Evolutionary conservation across 2,888 invertebrate species (phyloP).

Genomic region (Myopa testacea): DNA sequence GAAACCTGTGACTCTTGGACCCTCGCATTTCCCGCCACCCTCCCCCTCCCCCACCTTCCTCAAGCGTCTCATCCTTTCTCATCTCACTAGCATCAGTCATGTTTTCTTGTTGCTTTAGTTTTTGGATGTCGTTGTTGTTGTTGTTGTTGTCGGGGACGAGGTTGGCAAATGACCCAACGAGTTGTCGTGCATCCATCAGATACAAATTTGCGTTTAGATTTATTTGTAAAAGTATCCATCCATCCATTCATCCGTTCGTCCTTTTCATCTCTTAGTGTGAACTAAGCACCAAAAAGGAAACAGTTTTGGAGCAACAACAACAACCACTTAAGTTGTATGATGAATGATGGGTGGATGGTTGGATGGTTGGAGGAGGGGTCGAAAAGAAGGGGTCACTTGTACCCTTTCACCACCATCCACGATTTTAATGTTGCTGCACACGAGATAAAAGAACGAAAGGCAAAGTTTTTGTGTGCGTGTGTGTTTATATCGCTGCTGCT

Average conservation of each 20-base stretch:
- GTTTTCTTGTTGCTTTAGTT: neutral
- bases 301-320: neutral
- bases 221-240: constrained; percentile 50
- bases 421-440: neutral
- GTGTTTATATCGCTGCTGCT: neutral
- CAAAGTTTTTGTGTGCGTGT: constrained; percentile 24
- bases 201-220: constrained; percentile 59
- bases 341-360: neutral
- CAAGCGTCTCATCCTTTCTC: no score
- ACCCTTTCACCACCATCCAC: neutral
- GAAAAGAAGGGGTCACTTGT: neutral
- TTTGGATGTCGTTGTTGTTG: constrained; percentile 1
- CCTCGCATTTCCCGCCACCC: no score
- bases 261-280: neutral
- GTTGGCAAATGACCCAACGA: constrained; percentile 43
- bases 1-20: neutral
- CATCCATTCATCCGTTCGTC: neutral
- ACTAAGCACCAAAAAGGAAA: neutral
- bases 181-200: constrained; percentile 52
- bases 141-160: constrained; percentile 18
- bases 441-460: constrained; percentile 37
- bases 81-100: neutral
- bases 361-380: neutral
- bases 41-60: no score
- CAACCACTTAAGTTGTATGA: neutral